phyloP scores from a whole-genome alignment of 2,113 vertebrate species.

The Callocephalon fimbriatum region DNA sequence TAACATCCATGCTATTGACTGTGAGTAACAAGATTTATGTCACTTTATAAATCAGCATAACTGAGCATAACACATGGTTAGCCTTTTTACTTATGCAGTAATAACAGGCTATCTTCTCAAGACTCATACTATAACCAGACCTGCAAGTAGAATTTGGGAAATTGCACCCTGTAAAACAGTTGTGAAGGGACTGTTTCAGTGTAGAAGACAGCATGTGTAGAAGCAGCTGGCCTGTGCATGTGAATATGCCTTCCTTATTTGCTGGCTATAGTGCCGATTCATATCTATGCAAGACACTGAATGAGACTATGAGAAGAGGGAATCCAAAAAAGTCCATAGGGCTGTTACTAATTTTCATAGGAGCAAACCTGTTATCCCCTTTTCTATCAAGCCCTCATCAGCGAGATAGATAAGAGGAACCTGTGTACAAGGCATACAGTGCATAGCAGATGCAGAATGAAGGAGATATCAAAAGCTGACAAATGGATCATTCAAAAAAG shows the following conservation, averaged over 20 bases:
- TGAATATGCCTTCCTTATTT: not conserved
- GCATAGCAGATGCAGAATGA: not conserved
- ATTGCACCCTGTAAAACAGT: too few relatives aligned
- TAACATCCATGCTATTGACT: not conserved
- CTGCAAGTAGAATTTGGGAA: not conserved
- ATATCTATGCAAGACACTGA: not conserved
- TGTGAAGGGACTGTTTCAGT: not conserved
- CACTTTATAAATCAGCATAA: not conserved
- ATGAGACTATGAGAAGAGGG: not conserved
- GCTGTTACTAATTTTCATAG: not conserved
- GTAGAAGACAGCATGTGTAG: not conserved
- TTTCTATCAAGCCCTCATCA: not conserved
- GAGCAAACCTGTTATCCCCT: not conserved
- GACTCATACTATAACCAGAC: not conserved
- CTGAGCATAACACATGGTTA: not conserved
- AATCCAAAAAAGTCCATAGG: not conserved
- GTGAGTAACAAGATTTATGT: not conserved
- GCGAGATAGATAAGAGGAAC: not conserved
- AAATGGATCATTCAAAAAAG: not conserved
- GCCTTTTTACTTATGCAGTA: not conserved
- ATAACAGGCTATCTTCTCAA: not conserved
- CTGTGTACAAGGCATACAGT: accelerated
- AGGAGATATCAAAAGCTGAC: not conserved
- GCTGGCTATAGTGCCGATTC: not conserved
- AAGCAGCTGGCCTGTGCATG: not conserved